These are phyloP conservation scores for Tipula unca DNA, from an alignment of 2,888 invertebrate species.

Conservation along the genomic window DNA sequence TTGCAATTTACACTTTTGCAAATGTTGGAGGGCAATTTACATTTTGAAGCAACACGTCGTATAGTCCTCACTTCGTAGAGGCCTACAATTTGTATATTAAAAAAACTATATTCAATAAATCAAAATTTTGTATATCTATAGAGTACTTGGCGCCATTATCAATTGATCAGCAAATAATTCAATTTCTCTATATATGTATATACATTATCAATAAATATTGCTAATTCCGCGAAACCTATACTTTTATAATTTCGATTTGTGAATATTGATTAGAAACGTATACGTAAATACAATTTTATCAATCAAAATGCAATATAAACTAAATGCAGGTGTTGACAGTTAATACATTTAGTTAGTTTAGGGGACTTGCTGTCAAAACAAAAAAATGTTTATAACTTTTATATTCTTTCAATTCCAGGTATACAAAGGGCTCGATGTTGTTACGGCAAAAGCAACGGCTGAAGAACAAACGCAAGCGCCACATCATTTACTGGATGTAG, in stretches of 20 bases:
- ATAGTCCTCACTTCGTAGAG: too few species aligned
- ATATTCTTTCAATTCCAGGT: conserved; percentile 53
- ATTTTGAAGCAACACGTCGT: too few species aligned
- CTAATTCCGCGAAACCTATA: not conserved
- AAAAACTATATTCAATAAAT: too few species aligned
- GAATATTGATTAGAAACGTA: not conserved
- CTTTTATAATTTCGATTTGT: not conserved
- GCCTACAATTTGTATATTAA: too few species aligned
- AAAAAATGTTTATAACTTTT: not conserved
- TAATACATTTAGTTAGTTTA: not conserved
- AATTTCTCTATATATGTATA: not conserved
- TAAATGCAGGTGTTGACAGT: not conserved
- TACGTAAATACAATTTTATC: not conserved
- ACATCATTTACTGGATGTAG: conserved; percentile 84
- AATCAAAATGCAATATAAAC: not conserved
- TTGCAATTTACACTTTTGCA: too few species aligned
- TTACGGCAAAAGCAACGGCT: conserved; percentile 84
- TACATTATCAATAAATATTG: too few species aligned
- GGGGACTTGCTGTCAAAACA: not conserved
- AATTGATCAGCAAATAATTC: not conserved
- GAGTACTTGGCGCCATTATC: not conserved
- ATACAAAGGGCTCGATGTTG: conserved; percentile 85
- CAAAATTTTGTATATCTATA: too few species aligned
- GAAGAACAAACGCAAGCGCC: conserved; percentile 65
- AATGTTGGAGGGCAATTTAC: too few species aligned